Evolutionary conservation across 1,140 invertebrate species (phyloP), one percentile per base, ranked within the genome.

Genomic region (Conus ventricosus): DNA sequence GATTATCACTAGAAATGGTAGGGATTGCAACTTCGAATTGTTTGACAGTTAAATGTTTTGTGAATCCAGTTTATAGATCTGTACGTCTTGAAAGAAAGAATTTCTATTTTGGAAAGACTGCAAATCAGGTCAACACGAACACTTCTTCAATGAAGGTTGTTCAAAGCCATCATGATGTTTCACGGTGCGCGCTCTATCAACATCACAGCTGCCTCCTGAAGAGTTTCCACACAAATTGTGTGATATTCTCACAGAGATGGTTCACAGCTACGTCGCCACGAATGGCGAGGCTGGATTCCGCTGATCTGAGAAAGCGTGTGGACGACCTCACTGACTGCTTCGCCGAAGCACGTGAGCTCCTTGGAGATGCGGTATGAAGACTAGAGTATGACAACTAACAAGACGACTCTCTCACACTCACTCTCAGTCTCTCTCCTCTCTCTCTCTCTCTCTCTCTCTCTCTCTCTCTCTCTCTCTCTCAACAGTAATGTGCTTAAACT

Each of bases 291-390:
- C 20, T 87, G 25, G 55, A 53, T n/a, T 55, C 81, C 84, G 71
- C 15, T 13, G 81, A 88, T 25, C 15, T 92, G 57, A 92, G 89
- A 67, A 91, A 88, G 63, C 39, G 87, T 23, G 90, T 93, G 55
- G 90, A 93, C 20, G 25, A 81, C 63, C 86, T 93, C 6, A 90
- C 89, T 39, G 90, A 91, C 71, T 85, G 90, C 84, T 92, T 92
- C 88, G 86, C 88, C 53, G 92, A 93, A 85, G 91, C 92, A 78
- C 85, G 91, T 84, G 92, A 93, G 83, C 87, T 92, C 17, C 71
- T 93, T 55, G 85, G 89, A 67, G 90, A 92, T 91, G 92, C 91
- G 76, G 92, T 93, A 89, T 90, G n/a, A n/a, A n/a, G 88, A 67
- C 11, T 13, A 13, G 11, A 63, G 10, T 2, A 63, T 63, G 17